Conservation (phyloP, 2,888 invertebrate species). For the Poecilus cupreus region DNA sequence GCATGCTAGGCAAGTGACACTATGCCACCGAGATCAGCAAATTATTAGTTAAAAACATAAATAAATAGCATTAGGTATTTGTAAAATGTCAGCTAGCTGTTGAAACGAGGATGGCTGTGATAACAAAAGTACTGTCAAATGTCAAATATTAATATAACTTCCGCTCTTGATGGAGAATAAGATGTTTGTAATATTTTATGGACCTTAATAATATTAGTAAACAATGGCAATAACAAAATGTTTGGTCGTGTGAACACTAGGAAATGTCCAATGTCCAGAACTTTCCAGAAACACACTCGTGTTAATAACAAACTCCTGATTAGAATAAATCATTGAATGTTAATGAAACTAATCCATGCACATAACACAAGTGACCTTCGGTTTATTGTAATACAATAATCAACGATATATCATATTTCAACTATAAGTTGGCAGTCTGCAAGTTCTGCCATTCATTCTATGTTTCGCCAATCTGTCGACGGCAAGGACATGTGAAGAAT, state of each 20-base stretch:
- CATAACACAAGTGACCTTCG: neutral
- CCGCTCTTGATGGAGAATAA: too few relatives aligned
- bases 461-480: neutral
- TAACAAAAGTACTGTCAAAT: too few relatives aligned
- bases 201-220: neutral
- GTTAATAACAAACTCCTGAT: neutral
- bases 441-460: too few relatives aligned
- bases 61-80: too few relatives aligned
- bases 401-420: constrained; percentile 6
- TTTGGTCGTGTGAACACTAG: neutral
- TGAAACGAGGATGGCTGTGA: too few relatives aligned
- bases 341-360: neutral
- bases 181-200: neutral
- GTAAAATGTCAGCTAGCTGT: too few relatives aligned
- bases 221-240: too few relatives aligned
- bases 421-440: neutral
- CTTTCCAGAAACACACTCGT: neutral
- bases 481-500: constrained; percentile 5
- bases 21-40: too few relatives aligned
- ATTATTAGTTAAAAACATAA: too few relatives aligned
- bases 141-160: too few relatives aligned
- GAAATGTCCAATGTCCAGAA: neutral
- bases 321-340: constrained; percentile 5
- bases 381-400: neutral
- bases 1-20: too few relatives aligned